phyloP scores from a whole-genome alignment of 2,888 invertebrate species.

The Eupithecia dodoneata region DNA sequence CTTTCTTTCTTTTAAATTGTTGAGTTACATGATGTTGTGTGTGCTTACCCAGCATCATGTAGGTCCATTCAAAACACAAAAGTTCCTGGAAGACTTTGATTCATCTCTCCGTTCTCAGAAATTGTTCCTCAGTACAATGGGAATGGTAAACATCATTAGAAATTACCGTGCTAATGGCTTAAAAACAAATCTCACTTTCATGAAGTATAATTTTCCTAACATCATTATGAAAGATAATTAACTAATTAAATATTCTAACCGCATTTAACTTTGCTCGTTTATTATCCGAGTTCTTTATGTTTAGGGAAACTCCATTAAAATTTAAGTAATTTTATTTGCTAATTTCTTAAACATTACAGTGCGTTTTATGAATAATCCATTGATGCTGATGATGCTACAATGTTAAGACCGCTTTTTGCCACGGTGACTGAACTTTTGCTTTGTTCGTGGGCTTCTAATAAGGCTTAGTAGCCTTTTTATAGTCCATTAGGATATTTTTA shows the following conservation, averaged over 20 bases:
- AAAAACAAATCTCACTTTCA: slow-evolving; percentile 3
- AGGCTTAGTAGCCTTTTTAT: neutral
- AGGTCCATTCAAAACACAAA: neutral
- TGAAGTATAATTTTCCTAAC: neutral
- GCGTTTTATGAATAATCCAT: slow-evolving; percentile 6
- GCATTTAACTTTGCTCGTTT: slow-evolving; percentile 11
- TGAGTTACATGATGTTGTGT: no score
- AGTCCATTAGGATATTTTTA: neutral
- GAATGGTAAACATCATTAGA: slow-evolving; percentile 4
- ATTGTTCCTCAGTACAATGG: neutral
- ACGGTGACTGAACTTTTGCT: neutral
- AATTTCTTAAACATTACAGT: neutral
- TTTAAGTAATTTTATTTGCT: neutral
- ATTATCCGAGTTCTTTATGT: neutral
- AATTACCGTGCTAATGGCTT: neutral
- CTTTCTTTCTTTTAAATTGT: no score
- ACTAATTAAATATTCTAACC: slow-evolving; percentile 14
- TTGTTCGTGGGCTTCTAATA: neutral
- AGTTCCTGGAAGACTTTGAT: slow-evolving; percentile 1
- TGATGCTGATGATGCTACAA: neutral
- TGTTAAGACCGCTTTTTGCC: neutral
- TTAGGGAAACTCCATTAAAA: slow-evolving; percentile 1
- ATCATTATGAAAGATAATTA: slow-evolving; percentile 8
- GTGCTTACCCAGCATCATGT: neutral
- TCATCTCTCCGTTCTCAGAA: neutral